Conservation (phyloP, 2,797 vertebrate genomes). For the Galaxias olidus region DNA sequence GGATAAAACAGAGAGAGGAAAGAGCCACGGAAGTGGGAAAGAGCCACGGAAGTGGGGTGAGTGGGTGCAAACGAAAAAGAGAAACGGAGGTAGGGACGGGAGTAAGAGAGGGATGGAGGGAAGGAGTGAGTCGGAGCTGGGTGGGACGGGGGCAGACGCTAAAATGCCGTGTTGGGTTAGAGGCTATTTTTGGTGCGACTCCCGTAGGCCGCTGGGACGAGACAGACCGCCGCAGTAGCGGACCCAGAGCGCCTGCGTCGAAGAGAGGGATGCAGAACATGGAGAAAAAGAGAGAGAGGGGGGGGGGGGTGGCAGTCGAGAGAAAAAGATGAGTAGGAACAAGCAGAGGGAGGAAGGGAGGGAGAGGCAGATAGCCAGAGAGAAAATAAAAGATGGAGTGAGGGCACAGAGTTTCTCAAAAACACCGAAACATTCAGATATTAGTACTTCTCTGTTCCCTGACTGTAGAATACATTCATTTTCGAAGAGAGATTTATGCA, state of each 20-base stretch:
- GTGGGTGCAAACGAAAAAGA: background rate
- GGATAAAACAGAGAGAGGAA: constrained; percentile 10
- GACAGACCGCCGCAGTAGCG: constrained; percentile 28
- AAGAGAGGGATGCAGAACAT: background rate
- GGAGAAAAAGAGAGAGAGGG: background rate
- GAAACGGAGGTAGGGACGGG: background rate
- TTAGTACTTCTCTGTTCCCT: too few relatives aligned
- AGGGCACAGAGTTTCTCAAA: background rate
- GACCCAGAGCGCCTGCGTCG: constrained; percentile 3
- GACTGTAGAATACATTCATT: too few relatives aligned
- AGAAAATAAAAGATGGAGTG: background rate
- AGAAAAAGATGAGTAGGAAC: background rate
- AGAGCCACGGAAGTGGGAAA: constrained; percentile 23
- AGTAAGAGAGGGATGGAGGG: background rate
- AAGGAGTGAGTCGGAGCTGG: background rate
- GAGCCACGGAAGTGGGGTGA: background rate
- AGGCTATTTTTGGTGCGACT: constrained; percentile 46
- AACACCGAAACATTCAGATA: background rate
- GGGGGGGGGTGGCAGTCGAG: background rate
- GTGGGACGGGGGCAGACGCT: constrained; percentile 1
- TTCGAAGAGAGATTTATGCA: too few relatives aligned
- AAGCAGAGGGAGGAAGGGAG: background rate
- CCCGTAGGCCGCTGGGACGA: constrained; percentile 1
- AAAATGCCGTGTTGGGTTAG: constrained; percentile 26
- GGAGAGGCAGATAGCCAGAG: background rate